Conservation (phyloP, 2,888 invertebrate species). For the Actias luna region DNA sequence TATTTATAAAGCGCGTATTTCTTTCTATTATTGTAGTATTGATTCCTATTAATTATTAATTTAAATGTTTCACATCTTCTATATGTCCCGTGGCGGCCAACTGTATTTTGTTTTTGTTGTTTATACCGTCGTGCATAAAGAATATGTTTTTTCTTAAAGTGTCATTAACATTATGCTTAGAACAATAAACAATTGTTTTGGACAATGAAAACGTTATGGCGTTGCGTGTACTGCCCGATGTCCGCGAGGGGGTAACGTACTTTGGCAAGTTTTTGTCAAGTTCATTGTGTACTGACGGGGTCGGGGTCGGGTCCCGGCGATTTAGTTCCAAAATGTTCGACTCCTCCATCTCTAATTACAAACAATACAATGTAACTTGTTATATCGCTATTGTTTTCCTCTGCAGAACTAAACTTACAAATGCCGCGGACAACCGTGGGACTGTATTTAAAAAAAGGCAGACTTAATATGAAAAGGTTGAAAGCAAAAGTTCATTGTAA, state of each 20-base stretch:
- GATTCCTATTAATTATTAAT: no score
- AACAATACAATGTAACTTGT: background rate
- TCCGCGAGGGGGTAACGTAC: slow-evolving; percentile 29
- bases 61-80: no score
- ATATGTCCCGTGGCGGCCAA: no score
- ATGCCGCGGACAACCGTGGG: no score
- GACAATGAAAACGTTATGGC: background rate
- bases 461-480: no score
- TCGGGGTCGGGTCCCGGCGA: slow-evolving; percentile 27
- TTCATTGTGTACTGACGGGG: slow-evolving; percentile 32
- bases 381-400: background rate
- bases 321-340: slow-evolving; percentile 27
- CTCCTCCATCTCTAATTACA: slow-evolving; percentile 10
- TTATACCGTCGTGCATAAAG: no score
- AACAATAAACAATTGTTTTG: slow-evolving; percentile 8
- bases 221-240: background rate
- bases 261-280: slow-evolving; percentile 35
- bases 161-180: background rate
- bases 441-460: no score
- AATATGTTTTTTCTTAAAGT: background rate
- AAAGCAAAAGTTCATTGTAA: slow-evolving; percentile 3
- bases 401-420: background rate
- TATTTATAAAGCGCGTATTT: no score
- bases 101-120: no score
- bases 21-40: no score